These are phyloP conservation scores for Agrotis clavis DNA, from an alignment of 2,888 invertebrate genomes.

Conservation along the genomic window DNA sequence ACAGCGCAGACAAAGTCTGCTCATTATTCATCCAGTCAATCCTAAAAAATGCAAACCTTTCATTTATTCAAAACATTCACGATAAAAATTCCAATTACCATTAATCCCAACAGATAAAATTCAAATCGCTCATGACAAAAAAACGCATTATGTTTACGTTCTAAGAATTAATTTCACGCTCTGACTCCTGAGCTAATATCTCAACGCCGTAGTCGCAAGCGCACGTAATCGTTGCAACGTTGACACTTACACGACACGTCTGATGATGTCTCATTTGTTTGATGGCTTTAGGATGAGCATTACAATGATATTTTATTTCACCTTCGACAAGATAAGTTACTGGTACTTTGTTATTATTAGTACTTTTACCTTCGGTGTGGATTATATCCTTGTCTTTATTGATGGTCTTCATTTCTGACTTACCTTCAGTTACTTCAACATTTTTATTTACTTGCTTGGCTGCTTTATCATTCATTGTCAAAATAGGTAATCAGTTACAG, in stretches of 20 bases:
- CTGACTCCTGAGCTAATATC: constrained; percentile 58
- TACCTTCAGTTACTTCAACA: constrained; percentile 13
- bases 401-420: constrained; percentile 10
- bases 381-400: constrained; percentile 11
- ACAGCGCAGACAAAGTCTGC: background rate
- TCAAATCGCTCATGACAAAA: constrained; percentile 47
- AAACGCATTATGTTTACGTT: constrained; percentile 30
- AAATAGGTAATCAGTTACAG: background rate
- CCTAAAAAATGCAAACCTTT: constrained; percentile 16
- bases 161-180: constrained; percentile 61
- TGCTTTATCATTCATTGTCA: background rate
- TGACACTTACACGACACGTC: constrained; percentile 65
- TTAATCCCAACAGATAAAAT: constrained; percentile 47
- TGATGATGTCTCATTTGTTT: constrained; percentile 64
- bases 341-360: constrained; percentile 37
- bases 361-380: constrained; percentile 24
- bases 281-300: constrained; percentile 43
- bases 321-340: constrained; percentile 36
- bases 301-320: constrained; percentile 49
- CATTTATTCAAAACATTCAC: constrained; percentile 27
- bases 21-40: constrained; percentile 25
- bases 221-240: constrained; percentile 59
- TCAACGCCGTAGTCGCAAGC: constrained; percentile 46
- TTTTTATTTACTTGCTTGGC: background rate
- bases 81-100: constrained; percentile 38